Base-by-base conservation (phyloP, 1,140 invertebrate species). In the Drosophila biarmipes region DNA sequence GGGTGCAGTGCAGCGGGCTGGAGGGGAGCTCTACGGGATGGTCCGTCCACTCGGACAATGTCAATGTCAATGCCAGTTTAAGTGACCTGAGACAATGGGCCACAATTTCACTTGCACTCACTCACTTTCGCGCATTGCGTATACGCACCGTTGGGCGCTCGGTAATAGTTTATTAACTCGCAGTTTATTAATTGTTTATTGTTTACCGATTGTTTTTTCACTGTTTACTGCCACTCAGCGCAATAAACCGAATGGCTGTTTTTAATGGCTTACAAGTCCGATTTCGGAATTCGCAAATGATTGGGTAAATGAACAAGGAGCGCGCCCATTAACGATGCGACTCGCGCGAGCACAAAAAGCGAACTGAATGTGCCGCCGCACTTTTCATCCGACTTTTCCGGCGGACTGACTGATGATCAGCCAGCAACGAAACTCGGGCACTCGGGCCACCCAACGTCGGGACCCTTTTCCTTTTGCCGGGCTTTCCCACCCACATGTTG, bases 331-430 rank as follows among this genome's bases (percentile, higher is more conserved):
- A 21, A 46, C 69, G 82, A 61, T 86, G 84, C 71, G 69, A 58
- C 48, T 69, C 75, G 62, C 55, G 56, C 78, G 84, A 73, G 49
- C 61, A 64, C 82, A 61, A 43, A 89, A 87, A 66, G 71, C 82
- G 62, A 73, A 87, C 82, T 87, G 75, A 89, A 64, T 52, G 37
- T 49, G 63, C 63, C 12, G 34, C 46, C 35, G 46, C 27, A 31
- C 15, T 66, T 48, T 49, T 10, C 43, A 49, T 27, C 56, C 38
- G 38, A 37, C 48, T 42, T 42, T 42, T 42, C 46, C 6, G 8
- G 8, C 29, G 29, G 51, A 77, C 57, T 49, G 66, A 71, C 67
- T 76, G 48, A 82, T 85, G 80, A 87, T 89, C 82, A 87, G 74
- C 66, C 81, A 27, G 46, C 27, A 24, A 49, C 46, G 46, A 57